These are phyloP conservation scores for Myripristis jacobus DNA, from an alignment of 2,797 vertebrate species.

Conservation along the genomic window DNA sequence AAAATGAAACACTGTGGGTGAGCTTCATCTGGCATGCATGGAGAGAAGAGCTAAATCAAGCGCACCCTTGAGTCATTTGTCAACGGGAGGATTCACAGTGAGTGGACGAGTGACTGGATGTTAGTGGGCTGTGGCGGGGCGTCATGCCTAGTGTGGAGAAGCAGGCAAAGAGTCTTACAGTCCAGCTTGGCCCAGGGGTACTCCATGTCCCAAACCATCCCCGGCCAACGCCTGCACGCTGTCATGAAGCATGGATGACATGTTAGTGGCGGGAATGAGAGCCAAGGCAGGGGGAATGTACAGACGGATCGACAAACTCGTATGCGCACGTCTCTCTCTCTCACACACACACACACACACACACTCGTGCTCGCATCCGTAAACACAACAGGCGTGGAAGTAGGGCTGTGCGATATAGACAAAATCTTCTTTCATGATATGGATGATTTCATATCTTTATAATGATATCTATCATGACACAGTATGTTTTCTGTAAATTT, in stretches of 20 bases:
- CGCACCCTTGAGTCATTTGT: constrained; percentile 20
- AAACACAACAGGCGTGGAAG: no score
- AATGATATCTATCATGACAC: no score
- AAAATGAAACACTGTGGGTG: background rate
- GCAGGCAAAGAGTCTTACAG: constrained; percentile 78
- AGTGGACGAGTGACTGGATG: constrained; percentile 54
- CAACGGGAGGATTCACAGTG: constrained; percentile 38
- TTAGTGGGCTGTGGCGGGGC: constrained; percentile 60
- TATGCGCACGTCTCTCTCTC: background rate
- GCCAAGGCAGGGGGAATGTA: constrained; percentile 60
- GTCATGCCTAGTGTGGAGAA: constrained; percentile 74
- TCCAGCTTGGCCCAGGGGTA: constrained; percentile 81
- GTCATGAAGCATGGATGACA: constrained; percentile 81
- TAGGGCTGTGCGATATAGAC: no score
- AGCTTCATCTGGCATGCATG: constrained; percentile 54
- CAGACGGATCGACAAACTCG: constrained; percentile 9
- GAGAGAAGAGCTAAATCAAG: constrained; percentile 39
- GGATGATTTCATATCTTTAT: no score
- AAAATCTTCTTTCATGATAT: no score
- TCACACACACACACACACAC: constrained; percentile 12
- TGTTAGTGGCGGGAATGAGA: constrained; percentile 82
- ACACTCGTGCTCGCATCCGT: background rate
- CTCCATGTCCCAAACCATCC: constrained; percentile 81
- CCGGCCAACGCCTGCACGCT: constrained; percentile 81
- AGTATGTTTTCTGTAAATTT: no score